phyloP scores from a whole-genome alignment of 2,888 invertebrate species.

The Drosophila longiperda region DNA sequence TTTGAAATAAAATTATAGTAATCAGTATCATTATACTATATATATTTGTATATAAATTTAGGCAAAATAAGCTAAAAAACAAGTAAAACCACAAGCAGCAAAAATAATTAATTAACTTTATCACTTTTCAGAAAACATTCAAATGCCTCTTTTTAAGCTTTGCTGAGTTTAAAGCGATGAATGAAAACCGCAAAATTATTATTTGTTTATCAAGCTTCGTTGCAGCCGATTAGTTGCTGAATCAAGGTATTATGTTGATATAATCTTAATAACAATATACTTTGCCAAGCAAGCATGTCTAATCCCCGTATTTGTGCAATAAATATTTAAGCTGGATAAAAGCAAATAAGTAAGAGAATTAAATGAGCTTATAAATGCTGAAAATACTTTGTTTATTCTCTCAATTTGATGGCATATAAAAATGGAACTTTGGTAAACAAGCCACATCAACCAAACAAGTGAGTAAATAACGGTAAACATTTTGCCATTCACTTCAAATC shows the following conservation, averaged over 20 bases:
- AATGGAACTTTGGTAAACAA: conserved; percentile 29
- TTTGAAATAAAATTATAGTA: neutral
- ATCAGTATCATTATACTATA: neutral
- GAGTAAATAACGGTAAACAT: conserved; percentile 57
- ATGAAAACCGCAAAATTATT: neutral
- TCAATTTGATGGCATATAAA: conserved; percentile 31
- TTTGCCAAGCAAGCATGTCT: neutral
- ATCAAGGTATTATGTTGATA: neutral
- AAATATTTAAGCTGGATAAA: conserved; percentile 17
- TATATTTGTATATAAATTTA: too few species aligned
- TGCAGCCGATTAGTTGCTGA: neutral
- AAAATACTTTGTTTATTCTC: conserved; percentile 9
- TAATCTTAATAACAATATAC: neutral
- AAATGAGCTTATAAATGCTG: conserved; percentile 4
- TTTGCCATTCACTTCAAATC: conserved; percentile 60
- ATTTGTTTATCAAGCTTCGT: neutral
- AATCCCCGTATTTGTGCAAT: conserved; percentile 10
- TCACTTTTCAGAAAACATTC: neutral
- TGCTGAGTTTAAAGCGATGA: neutral
- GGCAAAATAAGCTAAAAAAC: neutral
- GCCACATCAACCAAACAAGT: conserved; percentile 22
- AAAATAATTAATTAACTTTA: neutral
- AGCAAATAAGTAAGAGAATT: neutral
- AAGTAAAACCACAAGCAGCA: neutral
- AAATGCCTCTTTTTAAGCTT: neutral